Percentiles rank a stretch among this genome's conserved stretches.
Evolutionary conservation across 2,888 invertebrate species (phyloP).

Genomic region (Scrobipalpa atriplicella): DNA sequence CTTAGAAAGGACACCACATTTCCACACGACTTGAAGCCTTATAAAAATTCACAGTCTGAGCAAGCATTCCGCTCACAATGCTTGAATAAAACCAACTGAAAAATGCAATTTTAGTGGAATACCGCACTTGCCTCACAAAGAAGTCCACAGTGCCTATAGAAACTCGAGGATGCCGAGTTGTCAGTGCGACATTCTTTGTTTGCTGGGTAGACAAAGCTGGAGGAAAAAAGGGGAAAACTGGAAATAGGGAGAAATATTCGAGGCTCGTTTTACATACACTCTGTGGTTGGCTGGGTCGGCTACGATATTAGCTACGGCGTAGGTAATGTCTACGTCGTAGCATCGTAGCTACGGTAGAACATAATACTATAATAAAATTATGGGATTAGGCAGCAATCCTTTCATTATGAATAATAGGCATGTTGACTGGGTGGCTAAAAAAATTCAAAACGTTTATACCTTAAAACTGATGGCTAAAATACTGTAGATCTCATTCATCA

Average conservation of each 20-base stretch:
- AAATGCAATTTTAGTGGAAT: slow-evolving; percentile 3
- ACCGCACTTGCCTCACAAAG: background rate
- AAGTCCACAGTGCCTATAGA: background rate
- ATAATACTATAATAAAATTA: too few species aligned
- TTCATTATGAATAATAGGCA: too few species aligned
- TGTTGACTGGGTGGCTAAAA: too few species aligned
- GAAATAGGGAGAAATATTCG: background rate
- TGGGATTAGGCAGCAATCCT: too few species aligned
- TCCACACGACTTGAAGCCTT: background rate
- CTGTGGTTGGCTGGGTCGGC: too few species aligned
- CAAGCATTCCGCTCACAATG: background rate
- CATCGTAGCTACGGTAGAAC: too few species aligned
- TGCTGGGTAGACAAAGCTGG: background rate
- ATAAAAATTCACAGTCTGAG: background rate
- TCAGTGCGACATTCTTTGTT: slow-evolving; percentile 6
- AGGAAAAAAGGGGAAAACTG: background rate
- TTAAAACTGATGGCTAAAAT: too few species aligned
- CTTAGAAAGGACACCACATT: too few species aligned
- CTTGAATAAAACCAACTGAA: background rate
- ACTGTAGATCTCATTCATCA: too few species aligned
- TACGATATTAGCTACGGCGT: too few species aligned
- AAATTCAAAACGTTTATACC: too few species aligned
- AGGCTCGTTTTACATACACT: background rate
- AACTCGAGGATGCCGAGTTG: background rate
- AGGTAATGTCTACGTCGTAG: too few species aligned